phyloP scores from a whole-genome alignment of 2,113 vertebrate species.

The Pogonocichla stellata region DNA sequence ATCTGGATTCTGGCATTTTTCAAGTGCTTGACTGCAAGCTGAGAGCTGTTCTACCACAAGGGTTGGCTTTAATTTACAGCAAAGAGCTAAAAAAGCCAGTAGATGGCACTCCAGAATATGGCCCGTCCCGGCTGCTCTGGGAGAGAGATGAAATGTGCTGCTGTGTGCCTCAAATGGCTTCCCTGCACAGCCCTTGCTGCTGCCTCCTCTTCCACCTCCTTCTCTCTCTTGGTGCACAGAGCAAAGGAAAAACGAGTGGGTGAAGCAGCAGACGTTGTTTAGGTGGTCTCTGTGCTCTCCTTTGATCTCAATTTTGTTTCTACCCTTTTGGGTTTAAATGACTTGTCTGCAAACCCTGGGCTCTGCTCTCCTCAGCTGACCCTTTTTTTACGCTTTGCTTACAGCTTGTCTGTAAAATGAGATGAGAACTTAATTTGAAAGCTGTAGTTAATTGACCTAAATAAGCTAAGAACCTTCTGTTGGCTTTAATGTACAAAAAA shows the following conservation, averaged over 20 bases:
- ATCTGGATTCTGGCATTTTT: slow-evolving; percentile 9
- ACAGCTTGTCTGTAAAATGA: slow-evolving; percentile 44
- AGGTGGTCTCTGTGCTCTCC: background rate
- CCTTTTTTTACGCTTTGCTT: slow-evolving; percentile 55
- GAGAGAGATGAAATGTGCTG: background rate
- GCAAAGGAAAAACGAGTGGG: background rate
- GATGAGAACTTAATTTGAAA: slow-evolving; percentile 60
- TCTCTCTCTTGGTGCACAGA: background rate
- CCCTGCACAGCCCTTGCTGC: background rate
- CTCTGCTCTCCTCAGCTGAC: slow-evolving; percentile 41
- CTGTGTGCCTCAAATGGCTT: slow-evolving; percentile 38
- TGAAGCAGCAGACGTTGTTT: background rate
- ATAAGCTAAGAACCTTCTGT: slow-evolving; percentile 53
- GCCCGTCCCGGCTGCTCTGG: background rate
- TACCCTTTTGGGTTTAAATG: slow-evolving; percentile 19
- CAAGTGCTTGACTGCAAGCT: background rate
- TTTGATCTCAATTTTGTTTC: background rate
- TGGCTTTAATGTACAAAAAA: background rate
- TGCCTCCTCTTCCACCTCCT: background rate
- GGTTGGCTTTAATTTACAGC: background rate
- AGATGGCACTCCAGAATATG: slow-evolving; percentile 66
- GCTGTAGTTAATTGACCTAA: slow-evolving; percentile 60
- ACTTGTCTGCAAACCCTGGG: background rate
- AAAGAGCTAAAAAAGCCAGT: slow-evolving; percentile 33
- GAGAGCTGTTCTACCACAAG: background rate